These are phyloP conservation scores for Microctonus aethiopoides DNA, from an alignment of 2,888 invertebrate genomes.

Conservation along the genomic window DNA sequence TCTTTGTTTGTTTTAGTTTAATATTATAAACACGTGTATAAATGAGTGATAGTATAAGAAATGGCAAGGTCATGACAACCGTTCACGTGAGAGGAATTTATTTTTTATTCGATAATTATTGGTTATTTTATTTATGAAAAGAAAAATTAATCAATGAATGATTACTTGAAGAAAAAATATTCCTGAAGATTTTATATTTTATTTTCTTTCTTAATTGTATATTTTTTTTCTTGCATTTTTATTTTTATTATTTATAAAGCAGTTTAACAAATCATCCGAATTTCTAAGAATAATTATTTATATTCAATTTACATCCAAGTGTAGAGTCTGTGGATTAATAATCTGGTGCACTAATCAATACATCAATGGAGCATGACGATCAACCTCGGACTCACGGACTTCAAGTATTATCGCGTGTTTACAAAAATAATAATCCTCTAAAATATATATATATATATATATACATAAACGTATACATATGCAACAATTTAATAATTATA, in stretches of 20 bases:
- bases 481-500: background rate
- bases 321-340: background rate
- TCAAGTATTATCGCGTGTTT: background rate
- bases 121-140: background rate
- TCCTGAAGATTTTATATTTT: too few species aligned
- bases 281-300: background rate
- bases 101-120: background rate
- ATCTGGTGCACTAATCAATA: background rate
- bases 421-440: background rate
- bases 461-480: background rate
- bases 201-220: too few species aligned
- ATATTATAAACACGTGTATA: background rate
- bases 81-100: background rate
- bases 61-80: background rate
- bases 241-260: background rate
- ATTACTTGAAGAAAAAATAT: background rate
- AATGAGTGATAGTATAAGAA: background rate
- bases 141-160: background rate
- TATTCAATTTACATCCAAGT: background rate
- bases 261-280: background rate
- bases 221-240: too few species aligned
- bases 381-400: slow-evolving; percentile 13
- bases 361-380: slow-evolving; percentile 3
- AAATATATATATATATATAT: background rate
- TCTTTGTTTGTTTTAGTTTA: background rate